Percentiles rank a stretch among this genome's conserved stretches.
These are phyloP conservation scores for Nephila pilipes DNA, from an alignment of 1,140 invertebrate genomes.

Conservation along the genomic window DNA sequence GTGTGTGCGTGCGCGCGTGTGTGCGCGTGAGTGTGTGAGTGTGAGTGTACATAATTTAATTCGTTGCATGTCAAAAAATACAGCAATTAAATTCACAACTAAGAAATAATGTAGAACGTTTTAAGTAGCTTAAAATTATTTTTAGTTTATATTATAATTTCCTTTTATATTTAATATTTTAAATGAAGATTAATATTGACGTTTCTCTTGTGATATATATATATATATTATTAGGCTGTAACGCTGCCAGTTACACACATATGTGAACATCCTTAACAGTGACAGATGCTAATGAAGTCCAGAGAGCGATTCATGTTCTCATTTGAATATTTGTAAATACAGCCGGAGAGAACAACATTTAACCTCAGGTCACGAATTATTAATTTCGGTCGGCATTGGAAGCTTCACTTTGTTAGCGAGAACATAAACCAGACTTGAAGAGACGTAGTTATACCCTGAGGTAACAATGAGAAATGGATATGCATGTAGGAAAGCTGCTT, in stretches of 20 bases:
- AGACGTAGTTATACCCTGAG: not conserved
- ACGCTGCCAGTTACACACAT: not conserved
- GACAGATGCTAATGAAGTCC: constrained; percentile 59
- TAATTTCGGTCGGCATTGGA: constrained; percentile 41
- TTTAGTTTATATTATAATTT: too few relatives aligned
- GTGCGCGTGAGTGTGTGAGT: too few relatives aligned
- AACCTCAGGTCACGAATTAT: constrained; percentile 6
- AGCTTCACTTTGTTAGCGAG: not conserved
- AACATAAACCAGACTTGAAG: not conserved
- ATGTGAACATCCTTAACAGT: not conserved
- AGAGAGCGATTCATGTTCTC: not conserved
- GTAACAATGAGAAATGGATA: not conserved
- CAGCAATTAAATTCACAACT: too few relatives aligned
- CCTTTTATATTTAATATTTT: too few relatives aligned
- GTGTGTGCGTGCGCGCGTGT: too few relatives aligned
- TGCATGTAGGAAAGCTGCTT: not conserved
- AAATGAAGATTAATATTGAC: too few relatives aligned
- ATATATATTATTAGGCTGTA: too few relatives aligned
- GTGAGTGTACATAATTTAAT: too few relatives aligned
- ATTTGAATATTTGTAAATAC: constrained; percentile 55
- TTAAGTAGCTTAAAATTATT: too few relatives aligned
- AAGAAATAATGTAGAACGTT: too few relatives aligned
- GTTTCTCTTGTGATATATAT: too few relatives aligned
- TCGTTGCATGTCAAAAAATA: too few relatives aligned
- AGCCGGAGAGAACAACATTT: not conserved